These are phyloP conservation scores for Okapia johnstoni DNA, from an alignment of 2,113 vertebrate species.

Conservation along the genomic window DNA sequence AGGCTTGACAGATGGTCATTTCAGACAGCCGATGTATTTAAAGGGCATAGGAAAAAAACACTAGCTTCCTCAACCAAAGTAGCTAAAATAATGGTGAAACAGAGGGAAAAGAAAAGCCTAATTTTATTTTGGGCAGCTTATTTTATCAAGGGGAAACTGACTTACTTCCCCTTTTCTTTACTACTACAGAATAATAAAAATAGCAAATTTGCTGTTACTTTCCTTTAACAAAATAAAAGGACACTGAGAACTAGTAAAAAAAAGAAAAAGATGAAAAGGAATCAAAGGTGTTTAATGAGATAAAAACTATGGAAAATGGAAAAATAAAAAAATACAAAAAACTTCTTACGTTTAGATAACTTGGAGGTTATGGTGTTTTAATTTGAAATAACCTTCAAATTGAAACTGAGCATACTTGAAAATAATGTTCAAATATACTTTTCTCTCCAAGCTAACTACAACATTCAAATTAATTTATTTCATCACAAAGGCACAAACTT, in stretches of 20 bases:
- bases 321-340: neutral
- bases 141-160: neutral
- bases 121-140: neutral
- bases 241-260: constrained; percentile 31
- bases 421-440: neutral
- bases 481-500: neutral
- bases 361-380: neutral
- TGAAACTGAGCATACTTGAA: neutral
- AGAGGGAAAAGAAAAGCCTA: neutral
- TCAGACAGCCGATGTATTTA: neutral
- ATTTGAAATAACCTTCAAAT: constrained; percentile 1
- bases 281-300: neutral
- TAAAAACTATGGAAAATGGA: neutral
- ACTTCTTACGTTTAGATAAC: neutral
- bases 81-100: neutral
- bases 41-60: neutral
- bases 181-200: constrained; percentile 39
- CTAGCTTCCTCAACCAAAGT: neutral
- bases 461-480: neutral
- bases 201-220: neutral
- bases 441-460: neutral
- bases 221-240: constrained; percentile 4
- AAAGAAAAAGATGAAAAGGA: neutral
- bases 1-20: neutral
- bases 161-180: constrained; percentile 24